Evolutionary conservation across 2,797 vertebrate genomes (phyloP).

Genomic region (Muraenolepis orangiensis): DNA sequence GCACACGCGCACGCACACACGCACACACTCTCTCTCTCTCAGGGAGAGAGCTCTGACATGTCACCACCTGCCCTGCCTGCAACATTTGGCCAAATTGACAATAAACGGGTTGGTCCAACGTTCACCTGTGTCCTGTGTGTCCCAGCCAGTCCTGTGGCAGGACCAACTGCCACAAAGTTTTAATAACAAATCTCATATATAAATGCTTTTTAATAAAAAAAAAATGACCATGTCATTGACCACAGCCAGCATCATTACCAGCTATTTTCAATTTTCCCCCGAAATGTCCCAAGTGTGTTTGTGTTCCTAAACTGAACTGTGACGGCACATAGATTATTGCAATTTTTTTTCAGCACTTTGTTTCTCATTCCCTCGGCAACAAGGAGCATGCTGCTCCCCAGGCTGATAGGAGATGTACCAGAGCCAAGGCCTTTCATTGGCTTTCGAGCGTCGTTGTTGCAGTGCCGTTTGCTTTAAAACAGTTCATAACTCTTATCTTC

Average conservation of each 20-base stretch:
- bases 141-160: too few species aligned
- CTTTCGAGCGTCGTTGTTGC: constrained; percentile 47
- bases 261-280: background rate
- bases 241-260: constrained; percentile 37
- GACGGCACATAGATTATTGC: constrained; percentile 39
- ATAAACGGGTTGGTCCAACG: too few species aligned
- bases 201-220: constrained; percentile 21
- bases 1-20: too few species aligned
- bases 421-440: constrained; percentile 56
- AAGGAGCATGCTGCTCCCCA: constrained; percentile 37
- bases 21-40: too few species aligned
- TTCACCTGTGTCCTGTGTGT: too few species aligned
- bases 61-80: too few species aligned
- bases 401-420: constrained; percentile 33
- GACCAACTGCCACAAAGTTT: too few species aligned
- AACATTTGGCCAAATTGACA: too few species aligned
- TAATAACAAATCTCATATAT: background rate
- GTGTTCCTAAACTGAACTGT: background rate
- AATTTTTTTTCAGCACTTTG: constrained; percentile 20
- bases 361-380: constrained; percentile 16
- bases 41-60: too few species aligned
- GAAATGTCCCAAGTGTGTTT: background rate
- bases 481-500: constrained; percentile 48
- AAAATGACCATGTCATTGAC: constrained; percentile 48
- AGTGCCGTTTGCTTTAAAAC: constrained; percentile 27